Evolutionary conservation across 2,888 invertebrate genomes (phyloP).

Genomic region (Copidosoma aretas): DNA sequence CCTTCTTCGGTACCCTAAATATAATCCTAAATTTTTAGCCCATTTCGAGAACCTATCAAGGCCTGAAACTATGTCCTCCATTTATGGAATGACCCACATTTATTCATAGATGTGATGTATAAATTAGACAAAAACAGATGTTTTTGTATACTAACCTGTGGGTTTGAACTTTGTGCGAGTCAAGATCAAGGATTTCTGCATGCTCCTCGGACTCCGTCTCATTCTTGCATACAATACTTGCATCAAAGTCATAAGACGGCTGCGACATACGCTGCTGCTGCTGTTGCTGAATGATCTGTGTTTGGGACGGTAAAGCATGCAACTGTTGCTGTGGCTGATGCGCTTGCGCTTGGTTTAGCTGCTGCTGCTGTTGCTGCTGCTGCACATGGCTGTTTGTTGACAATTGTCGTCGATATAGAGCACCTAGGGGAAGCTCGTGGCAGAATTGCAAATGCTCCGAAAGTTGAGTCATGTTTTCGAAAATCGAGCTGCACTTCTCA

Average conservation of each 20-base stretch:
- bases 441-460: constrained; percentile 77
- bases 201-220: constrained; percentile 75
- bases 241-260: constrained; percentile 43
- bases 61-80: no score
- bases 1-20: no score
- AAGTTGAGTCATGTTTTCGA: constrained; percentile 76
- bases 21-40: no score
- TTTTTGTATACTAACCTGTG: constrained; percentile 64
- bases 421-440: constrained; percentile 65
- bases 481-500: constrained; percentile 84
- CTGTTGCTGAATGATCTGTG: constrained; percentile 52
- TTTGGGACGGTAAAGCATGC: constrained; percentile 54
- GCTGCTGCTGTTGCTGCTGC: constrained; percentile 56
- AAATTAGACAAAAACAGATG: background rate
- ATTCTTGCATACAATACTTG: constrained; percentile 59
- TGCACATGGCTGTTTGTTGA: constrained; percentile 54
- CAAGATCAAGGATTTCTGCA: constrained; percentile 84
- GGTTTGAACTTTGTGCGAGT: constrained; percentile 85
- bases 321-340: constrained; percentile 62
- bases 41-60: no score
- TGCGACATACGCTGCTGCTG: constrained; percentile 59
- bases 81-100: no score
- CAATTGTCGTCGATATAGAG: constrained; percentile 49
- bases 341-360: constrained; percentile 60
- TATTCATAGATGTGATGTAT: background rate